phyloP scores from a whole-genome alignment of 2,888 invertebrate genomes.

The Mimas tiliae region DNA sequence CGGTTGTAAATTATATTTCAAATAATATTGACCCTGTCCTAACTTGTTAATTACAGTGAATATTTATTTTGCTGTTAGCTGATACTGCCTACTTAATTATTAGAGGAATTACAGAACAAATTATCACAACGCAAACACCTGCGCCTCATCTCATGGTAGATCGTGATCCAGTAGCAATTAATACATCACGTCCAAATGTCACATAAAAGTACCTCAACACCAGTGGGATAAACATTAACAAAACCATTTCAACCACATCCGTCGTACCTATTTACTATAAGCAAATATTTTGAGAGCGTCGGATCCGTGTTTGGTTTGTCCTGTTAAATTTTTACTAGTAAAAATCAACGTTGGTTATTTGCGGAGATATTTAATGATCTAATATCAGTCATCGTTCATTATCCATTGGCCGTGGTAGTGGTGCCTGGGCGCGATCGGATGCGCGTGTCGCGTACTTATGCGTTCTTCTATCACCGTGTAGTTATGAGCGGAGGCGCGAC shows the following conservation, averaged over 20 bases:
- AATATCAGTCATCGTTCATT: slow-evolving; percentile 70
- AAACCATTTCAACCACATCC: not conserved
- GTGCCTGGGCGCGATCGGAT: slow-evolving; percentile 62
- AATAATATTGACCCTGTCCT: slow-evolving; percentile 44
- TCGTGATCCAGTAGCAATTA: slow-evolving; percentile 57
- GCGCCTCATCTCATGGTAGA: slow-evolving; percentile 47
- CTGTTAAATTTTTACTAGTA: slow-evolving; percentile 53
- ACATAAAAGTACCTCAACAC: slow-evolving; percentile 54
- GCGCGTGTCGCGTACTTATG: slow-evolving; percentile 41
- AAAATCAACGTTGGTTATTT: slow-evolving; percentile 70
- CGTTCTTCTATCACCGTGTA: slow-evolving; percentile 43
- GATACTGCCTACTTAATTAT: slow-evolving; percentile 49
- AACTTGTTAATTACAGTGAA: slow-evolving; percentile 52
- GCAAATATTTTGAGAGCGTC: slow-evolving; percentile 44
- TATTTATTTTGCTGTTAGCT: slow-evolving; percentile 53
- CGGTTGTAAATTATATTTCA: slow-evolving; percentile 1
- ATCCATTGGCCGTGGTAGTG: slow-evolving; percentile 57
- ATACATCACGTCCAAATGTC: slow-evolving; percentile 56
- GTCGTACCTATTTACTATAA: slow-evolving; percentile 30
- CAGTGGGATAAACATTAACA: slow-evolving; percentile 30
- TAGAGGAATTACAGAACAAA: slow-evolving; percentile 46
- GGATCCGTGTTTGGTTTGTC: slow-evolving; percentile 52
- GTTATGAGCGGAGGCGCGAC: slow-evolving; percentile 70
- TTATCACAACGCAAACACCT: slow-evolving; percentile 39
- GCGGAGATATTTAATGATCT: slow-evolving; percentile 67